Evolutionary conservation across 2,888 invertebrate genomes (phyloP).

Genomic region (Acleris emargana): DNA sequence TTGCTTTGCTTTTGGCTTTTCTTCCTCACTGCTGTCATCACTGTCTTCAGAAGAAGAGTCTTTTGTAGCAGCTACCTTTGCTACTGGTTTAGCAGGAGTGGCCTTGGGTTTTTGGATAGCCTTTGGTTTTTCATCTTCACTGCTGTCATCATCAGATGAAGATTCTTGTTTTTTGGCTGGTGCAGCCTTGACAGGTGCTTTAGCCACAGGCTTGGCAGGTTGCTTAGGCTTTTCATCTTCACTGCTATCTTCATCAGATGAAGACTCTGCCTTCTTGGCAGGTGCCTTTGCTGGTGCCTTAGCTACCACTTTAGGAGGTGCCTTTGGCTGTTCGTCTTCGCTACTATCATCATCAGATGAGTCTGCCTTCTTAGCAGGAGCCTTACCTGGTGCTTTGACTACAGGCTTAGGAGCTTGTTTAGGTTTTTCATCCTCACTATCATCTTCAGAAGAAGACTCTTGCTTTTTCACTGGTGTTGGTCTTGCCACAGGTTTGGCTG

Average conservation of each 20-base stretch:
- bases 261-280: constrained; percentile 51
- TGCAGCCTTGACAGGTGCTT: constrained; percentile 49
- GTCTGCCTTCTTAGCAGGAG: constrained; percentile 34
- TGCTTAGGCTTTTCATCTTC: constrained; percentile 60
- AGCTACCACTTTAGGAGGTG: constrained; percentile 36
- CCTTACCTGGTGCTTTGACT: constrained; percentile 16
- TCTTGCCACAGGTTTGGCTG: constrained; percentile 47
- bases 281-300: constrained; percentile 42
- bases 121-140: constrained; percentile 53
- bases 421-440: constrained; percentile 44
- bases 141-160: constrained; percentile 53
- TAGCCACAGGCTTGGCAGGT: constrained; percentile 43
- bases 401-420: constrained; percentile 28
- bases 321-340: constrained; percentile 47
- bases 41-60: constrained; percentile 63
- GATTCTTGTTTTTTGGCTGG: constrained; percentile 58
- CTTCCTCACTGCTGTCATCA: constrained; percentile 57
- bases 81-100: constrained; percentile 44
- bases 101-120: constrained; percentile 42
- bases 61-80: constrained; percentile 48
- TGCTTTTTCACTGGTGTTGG: constrained; percentile 46
- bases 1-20: constrained; percentile 48
- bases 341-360: constrained; percentile 55
- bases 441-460: constrained; percentile 59
- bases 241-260: constrained; percentile 64